Evolutionary conservation across 2,113 vertebrate species (phyloP), one percentile per base, ranked within the genome.

Genomic region (Hipposideros armiger): DNA sequence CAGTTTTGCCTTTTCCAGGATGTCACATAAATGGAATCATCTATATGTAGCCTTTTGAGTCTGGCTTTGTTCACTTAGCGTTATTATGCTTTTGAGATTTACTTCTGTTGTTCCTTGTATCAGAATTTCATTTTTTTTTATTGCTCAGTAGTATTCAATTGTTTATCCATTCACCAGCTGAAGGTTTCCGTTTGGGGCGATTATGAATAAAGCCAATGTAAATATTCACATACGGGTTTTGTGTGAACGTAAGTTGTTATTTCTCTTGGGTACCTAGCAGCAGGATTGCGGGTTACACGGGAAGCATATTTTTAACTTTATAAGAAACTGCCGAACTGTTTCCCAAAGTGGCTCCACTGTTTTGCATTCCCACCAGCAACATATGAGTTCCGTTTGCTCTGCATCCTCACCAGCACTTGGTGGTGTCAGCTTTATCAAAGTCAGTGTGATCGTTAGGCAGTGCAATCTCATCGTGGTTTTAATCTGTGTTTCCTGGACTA

Each of bases 171-270:
- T 66, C 69, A 70, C 70, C 30, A 78, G 36, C 19, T 84, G 76
- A 91, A 95, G 77, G 72, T 91, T 81, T 54, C 67, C 70, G 14
- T 28, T 81, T 56, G 24, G 1, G 50, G 52, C 10, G 36, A 90
- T 54, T 67, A 58, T 78, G 87, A 93, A 96, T 89, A 91, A 91
- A 86, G 78, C 47, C 77, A 82, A 77, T 77, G 26, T 56, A 85
- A 90, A 42, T 80, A 86, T n/a, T 82, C 19, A 30, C 81, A 72
- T 19, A 52, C 10, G 40, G 66, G 70, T 56, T 88, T 69, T 69
- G 36, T 9, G 1, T 86, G 86, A 85, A 66, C n/a, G 4, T 42
- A 62, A 40, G 56, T 47, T 80, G 84, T 76, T 78, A 40, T 74
- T 72, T 84, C 84, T 84, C 93, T 56, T 70, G 42, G 17, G n/a